phyloP scores from a whole-genome alignment of 1,140 invertebrate species.

The Pachypeltis micranthus region DNA sequence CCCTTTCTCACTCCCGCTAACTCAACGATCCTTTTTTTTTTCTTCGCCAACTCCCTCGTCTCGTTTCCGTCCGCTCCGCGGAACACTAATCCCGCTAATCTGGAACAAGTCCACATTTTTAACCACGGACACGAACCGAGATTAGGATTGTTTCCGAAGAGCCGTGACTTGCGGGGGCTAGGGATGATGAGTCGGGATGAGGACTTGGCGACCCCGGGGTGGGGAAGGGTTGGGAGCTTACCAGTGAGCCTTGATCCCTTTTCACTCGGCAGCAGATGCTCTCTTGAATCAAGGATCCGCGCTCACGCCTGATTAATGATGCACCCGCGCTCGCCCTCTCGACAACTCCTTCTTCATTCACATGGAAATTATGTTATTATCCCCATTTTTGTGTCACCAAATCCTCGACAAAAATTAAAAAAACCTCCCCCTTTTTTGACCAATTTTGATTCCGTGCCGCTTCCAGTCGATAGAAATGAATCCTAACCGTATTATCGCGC shows the following conservation, averaged over 20 bases:
- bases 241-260: neutral
- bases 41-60: neutral
- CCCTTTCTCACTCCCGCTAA: too few relatives aligned
- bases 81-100: neutral
- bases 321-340: too few relatives aligned
- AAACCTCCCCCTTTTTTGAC: too few relatives aligned
- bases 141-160: slow-evolving; percentile 3
- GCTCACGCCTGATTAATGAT: neutral
- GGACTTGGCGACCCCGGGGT: neutral
- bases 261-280: neutral
- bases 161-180: neutral
- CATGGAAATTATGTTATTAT: too few relatives aligned
- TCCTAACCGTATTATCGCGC: too few relatives aligned
- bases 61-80: neutral
- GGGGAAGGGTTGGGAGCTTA: neutral
- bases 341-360: too few relatives aligned
- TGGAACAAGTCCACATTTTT: slow-evolving; percentile 4
- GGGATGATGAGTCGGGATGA: too few relatives aligned
- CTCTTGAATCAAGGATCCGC: neutral
- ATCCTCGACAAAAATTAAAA: too few relatives aligned
- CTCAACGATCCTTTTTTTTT: too few relatives aligned
- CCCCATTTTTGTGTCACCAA: too few relatives aligned
- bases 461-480: too few relatives aligned
- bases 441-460: too few relatives aligned
- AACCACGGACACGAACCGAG: neutral